A percentile compares a stretch with the other conserved stretches of the same genome.
Evolutionary conservation across 37 sponge, comb jelly and placozoan genomes (phyloP).

Genomic region (Diacarnus erythraeanus): DNA sequence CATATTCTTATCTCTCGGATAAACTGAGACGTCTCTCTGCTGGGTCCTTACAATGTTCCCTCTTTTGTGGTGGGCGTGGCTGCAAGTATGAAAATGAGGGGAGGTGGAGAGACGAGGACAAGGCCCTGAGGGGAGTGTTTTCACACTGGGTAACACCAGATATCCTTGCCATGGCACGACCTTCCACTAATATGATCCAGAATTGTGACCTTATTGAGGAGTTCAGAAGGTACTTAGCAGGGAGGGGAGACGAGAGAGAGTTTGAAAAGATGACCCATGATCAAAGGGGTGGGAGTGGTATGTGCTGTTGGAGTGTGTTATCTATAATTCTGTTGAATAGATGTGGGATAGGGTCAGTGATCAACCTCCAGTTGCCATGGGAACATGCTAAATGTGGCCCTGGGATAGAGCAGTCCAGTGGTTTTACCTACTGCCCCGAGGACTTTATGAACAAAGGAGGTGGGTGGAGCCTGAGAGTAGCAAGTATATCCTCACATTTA

Average conservation of each 20-base stretch:
- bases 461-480: not conserved
- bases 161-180: conserved; percentile 94
- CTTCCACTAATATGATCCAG: conserved; percentile 73
- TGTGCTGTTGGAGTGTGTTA: no score
- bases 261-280: no score
- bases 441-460: conserved; percentile 82
- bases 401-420: conserved; percentile 68
- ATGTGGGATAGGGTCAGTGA: conserved; percentile 72
- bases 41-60: conserved; percentile 57
- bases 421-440: conserved; percentile 91
- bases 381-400: conserved; percentile 95
- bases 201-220: conserved; percentile 61
- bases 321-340: conserved; percentile 19
- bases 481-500: not conserved
- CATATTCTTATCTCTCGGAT: conserved; percentile 43
- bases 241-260: no score
- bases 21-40: conserved; percentile 29
- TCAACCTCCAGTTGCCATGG: conserved; percentile 89
- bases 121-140: conserved; percentile 78
- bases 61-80: conserved; percentile 85
- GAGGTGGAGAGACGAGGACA: conserved; percentile 46
- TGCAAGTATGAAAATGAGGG: conserved; percentile 86
- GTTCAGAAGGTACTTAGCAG: conserved; percentile 74
- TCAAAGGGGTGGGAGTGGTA: no score
- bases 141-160: conserved; percentile 94